These are phyloP conservation scores for Caenorhabditis sp. DNA, from an alignment of 2,888 invertebrate species.

Conservation along the genomic window DNA sequence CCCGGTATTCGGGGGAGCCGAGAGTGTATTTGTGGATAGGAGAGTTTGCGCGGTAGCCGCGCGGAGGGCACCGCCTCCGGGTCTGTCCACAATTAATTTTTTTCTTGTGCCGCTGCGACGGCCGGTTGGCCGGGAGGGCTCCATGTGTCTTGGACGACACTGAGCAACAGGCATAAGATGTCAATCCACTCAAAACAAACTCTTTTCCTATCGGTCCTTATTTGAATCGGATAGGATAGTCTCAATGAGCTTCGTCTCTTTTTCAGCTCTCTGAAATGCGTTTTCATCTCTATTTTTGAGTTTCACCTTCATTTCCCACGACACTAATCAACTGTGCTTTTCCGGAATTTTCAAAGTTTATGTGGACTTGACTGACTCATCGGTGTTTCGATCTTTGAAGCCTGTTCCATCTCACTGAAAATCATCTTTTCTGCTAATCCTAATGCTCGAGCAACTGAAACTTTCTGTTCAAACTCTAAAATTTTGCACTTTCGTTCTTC, in stretches of 20 bases:
- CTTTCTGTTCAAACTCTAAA: neutral
- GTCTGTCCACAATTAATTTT: conserved; percentile 55
- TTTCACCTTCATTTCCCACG: neutral
- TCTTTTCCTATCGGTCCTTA: neutral
- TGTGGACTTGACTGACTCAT: too few relatives aligned
- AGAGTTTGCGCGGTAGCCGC: conserved; percentile 50
- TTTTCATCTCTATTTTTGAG: neutral
- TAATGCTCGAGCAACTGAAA: neutral
- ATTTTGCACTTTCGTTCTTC: neutral
- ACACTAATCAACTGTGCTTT: too few relatives aligned
- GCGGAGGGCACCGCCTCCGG: conserved; percentile 56
- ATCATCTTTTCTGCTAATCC: neutral
- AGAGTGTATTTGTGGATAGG: conserved; percentile 23
- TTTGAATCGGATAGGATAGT: conserved; percentile 19
- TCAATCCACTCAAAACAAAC: conserved; percentile 41
- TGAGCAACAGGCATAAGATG: conserved; percentile 38
- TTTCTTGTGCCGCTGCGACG: conserved; percentile 43
- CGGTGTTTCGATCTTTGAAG: neutral
- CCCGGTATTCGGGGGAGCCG: conserved; percentile 32
- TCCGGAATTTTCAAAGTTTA: too few relatives aligned
- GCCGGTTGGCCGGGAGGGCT: conserved; percentile 54
- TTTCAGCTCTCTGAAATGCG: neutral
- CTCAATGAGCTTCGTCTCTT: neutral
- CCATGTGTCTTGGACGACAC: conserved; percentile 49
- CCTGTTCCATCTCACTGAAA: too few relatives aligned